Evolutionary conservation across 2,797 vertebrate species (phyloP).

Genomic region (Syncerus caffer): DNA sequence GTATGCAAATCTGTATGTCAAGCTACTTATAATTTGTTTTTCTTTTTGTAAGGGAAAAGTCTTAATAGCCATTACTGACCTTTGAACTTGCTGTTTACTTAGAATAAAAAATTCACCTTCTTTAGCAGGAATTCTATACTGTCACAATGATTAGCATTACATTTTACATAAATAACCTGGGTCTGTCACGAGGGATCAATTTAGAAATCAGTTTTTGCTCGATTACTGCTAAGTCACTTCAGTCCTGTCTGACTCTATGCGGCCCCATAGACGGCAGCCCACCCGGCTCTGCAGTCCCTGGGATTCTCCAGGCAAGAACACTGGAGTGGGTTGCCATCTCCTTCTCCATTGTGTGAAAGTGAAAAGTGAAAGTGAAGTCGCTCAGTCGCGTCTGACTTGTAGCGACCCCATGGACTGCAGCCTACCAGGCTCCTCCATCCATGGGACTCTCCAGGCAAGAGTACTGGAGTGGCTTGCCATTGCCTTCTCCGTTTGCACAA

Average conservation of each 20-base stretch:
- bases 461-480: too few species aligned
- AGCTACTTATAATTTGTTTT: background rate
- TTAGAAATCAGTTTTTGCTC: slow-evolving; percentile 23
- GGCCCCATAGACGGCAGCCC: too few species aligned
- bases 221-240: background rate
- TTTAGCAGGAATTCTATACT: background rate
- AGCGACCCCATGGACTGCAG: too few species aligned
- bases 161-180: background rate
- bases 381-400: too few species aligned
- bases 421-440: too few species aligned
- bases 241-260: too few species aligned
- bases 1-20: background rate
- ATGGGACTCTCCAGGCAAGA: too few species aligned
- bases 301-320: too few species aligned
- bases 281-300: too few species aligned
- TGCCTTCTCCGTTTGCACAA: background rate
- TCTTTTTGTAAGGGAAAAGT: background rate
- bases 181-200: background rate
- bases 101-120: background rate
- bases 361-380: too few species aligned
- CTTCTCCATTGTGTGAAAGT: too few species aligned
- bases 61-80: background rate
- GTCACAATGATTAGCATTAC: background rate
- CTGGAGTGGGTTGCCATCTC: too few species aligned
- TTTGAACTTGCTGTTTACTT: background rate